A percentile compares a stretch with the other conserved stretches of the same genome.
These are phyloP conservation scores for Sebastes minor DNA, from an alignment of 2,797 vertebrate species.

Conservation along the genomic window DNA sequence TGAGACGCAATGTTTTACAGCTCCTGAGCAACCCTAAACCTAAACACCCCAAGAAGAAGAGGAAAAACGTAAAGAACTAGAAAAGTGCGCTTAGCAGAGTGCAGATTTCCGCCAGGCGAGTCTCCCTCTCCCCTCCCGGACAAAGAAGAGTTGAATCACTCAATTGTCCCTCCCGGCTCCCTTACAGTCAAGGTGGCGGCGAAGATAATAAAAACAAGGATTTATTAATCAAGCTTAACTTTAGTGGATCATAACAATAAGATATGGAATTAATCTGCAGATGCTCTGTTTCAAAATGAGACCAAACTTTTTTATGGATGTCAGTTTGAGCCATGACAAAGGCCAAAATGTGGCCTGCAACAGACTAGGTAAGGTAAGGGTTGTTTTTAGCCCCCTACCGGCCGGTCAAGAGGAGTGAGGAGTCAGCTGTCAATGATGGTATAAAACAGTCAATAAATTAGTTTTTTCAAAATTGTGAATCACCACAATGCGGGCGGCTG, in stretches of 20 bases:
- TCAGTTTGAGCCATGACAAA: neutral
- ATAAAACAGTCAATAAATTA: neutral
- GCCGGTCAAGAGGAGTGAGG: neutral
- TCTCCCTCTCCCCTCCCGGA: no score
- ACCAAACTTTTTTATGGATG: neutral
- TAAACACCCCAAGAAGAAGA: neutral
- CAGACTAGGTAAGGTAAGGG: neutral
- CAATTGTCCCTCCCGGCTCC: no score
- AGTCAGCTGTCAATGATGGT: neutral
- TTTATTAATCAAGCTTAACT: no score
- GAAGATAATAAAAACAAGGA: no score
- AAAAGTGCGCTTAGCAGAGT: no score
- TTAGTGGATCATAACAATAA: no score
- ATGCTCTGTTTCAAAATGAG: neutral
- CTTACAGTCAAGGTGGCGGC: no score
- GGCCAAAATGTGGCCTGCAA: neutral
- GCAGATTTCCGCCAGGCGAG: no score
- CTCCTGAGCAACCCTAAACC: neutral
- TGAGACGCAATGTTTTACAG: neutral
- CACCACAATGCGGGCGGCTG: no score
- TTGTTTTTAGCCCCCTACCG: neutral
- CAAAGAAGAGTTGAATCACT: no score
- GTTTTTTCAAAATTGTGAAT: neutral
- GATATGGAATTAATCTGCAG: neutral
- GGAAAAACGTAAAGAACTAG: neutral